Conservation (phyloP, 2,888 invertebrate species). For the Scotopteryx bipunctaria region DNA sequence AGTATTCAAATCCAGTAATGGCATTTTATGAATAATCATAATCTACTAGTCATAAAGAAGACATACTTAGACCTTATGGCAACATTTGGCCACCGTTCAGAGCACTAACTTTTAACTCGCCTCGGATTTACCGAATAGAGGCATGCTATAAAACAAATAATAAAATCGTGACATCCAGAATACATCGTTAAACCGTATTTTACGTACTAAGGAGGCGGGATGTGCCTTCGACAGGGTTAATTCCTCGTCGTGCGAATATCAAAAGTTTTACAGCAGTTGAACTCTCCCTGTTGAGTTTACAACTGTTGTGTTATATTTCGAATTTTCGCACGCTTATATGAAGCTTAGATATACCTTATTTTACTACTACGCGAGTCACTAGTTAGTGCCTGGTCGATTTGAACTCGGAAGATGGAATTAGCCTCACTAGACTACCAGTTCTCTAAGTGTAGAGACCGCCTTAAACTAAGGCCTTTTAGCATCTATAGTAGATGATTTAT, state of each 20-base stretch:
- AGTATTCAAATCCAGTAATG: too few species aligned
- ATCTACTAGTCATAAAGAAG: too few species aligned
- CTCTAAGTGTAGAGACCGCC: too few species aligned
- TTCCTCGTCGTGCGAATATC: slow-evolving; percentile 38
- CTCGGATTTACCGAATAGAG: slow-evolving; percentile 38
- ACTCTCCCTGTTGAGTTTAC: slow-evolving; percentile 26
- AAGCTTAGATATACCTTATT: too few species aligned
- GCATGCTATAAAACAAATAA: slow-evolving; percentile 57
- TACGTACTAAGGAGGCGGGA: slow-evolving; percentile 47
- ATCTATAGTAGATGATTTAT: too few species aligned
- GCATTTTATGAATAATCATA: too few species aligned
- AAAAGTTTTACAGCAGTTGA: slow-evolving; percentile 38
- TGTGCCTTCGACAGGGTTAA: slow-evolving; percentile 48
- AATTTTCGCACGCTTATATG: background rate
- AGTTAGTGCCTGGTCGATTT: too few species aligned
- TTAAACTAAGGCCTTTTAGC: too few species aligned
- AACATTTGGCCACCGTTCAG: slow-evolving; percentile 1
- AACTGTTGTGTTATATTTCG: slow-evolving; percentile 8
- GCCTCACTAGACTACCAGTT: too few species aligned
- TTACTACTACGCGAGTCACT: too few species aligned
- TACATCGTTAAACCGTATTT: slow-evolving; percentile 57
- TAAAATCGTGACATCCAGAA: slow-evolving; percentile 51
- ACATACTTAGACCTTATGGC: background rate
- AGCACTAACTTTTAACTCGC: slow-evolving; percentile 27
- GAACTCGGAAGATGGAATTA: too few species aligned